A percentile compares a stretch with the other conserved stretches of the same genome.
Evolutionary conservation across 2,888 invertebrate species (phyloP).

Genomic region (Chloromyia formosa): DNA sequence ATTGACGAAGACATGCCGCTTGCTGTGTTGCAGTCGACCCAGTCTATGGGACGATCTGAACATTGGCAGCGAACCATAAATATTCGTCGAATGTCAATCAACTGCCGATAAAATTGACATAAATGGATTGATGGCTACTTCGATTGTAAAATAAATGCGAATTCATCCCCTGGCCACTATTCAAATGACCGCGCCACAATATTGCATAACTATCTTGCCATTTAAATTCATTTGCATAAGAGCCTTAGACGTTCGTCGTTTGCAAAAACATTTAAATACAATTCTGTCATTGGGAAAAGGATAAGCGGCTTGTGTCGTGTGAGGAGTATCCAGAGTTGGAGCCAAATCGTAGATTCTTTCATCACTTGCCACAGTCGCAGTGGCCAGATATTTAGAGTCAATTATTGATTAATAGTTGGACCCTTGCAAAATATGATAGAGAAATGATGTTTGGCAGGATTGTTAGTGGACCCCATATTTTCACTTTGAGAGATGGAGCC

Average conservation of each 20-base stretch:
- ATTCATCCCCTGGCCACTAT: background rate
- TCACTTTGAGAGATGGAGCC: too few relatives aligned
- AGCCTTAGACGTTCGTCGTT: background rate
- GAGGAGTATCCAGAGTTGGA: too few relatives aligned
- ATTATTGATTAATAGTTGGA: too few relatives aligned
- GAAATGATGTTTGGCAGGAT: too few relatives aligned
- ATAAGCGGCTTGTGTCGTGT: too few relatives aligned
- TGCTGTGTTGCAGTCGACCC: background rate
- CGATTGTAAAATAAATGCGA: slow-evolving; percentile 1
- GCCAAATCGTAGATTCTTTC: too few relatives aligned
- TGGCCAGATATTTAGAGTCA: too few relatives aligned
- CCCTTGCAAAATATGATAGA: too few relatives aligned
- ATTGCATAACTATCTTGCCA: slow-evolving; percentile 27
- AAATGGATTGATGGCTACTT: slow-evolving; percentile 42
- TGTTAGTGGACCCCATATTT: too few relatives aligned
- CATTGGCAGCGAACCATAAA: slow-evolving; percentile 5
- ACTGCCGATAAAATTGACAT: slow-evolving; percentile 40
- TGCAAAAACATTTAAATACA: slow-evolving; percentile 21
- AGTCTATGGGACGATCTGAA: background rate
- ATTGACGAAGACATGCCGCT: background rate
- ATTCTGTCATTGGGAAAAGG: slow-evolving; percentile 15
- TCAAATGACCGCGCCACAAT: slow-evolving; percentile 22
- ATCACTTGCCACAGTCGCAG: too few relatives aligned
- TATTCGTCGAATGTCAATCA: slow-evolving; percentile 36
- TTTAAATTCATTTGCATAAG: slow-evolving; percentile 4